These are phyloP conservation scores for Suricata suricatta DNA, from an alignment of 2,113 vertebrate genomes.

Conservation along the genomic window DNA sequence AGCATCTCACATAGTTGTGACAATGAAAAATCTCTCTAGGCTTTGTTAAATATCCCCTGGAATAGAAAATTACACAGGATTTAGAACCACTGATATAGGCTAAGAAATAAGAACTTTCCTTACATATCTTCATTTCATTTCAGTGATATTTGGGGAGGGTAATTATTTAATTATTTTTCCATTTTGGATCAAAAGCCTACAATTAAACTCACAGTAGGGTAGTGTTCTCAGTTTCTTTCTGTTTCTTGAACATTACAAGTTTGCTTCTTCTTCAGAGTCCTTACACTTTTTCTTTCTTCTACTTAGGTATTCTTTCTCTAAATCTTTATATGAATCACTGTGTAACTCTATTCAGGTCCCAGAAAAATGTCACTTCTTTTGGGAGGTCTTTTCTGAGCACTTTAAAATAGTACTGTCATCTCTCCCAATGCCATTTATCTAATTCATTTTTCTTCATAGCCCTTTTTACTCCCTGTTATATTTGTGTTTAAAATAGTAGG, in stretches of 20 bases:
- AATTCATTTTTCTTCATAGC: not conserved
- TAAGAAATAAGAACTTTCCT: not conserved
- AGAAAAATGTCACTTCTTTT: slow-evolving; percentile 21
- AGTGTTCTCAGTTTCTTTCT: not conserved
- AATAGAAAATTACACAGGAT: not conserved
- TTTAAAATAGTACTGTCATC: not conserved
- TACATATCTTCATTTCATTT: not conserved
- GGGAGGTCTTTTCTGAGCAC: not conserved
- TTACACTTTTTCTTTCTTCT: not conserved
- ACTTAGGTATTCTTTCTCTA: not conserved
- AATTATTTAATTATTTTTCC: slow-evolving; percentile 23
- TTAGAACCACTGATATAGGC: not conserved
- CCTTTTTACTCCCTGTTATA: not conserved
- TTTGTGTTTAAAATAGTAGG: not conserved
- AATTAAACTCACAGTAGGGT: not conserved
- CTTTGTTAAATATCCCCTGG: not conserved
- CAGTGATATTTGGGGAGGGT: not conserved
- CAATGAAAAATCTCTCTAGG: not conserved
- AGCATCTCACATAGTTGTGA: not conserved
- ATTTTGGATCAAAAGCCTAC: not conserved
- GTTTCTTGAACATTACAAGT: not conserved
- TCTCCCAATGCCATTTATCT: not conserved
- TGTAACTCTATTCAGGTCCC: not conserved
- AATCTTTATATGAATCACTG: not conserved
- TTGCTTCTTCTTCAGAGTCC: not conserved